Percentiles rank a stretch among this genome's conserved stretches.
phyloP scores from a whole-genome alignment of 2,888 invertebrate genomes.

The Antitype chi region DNA sequence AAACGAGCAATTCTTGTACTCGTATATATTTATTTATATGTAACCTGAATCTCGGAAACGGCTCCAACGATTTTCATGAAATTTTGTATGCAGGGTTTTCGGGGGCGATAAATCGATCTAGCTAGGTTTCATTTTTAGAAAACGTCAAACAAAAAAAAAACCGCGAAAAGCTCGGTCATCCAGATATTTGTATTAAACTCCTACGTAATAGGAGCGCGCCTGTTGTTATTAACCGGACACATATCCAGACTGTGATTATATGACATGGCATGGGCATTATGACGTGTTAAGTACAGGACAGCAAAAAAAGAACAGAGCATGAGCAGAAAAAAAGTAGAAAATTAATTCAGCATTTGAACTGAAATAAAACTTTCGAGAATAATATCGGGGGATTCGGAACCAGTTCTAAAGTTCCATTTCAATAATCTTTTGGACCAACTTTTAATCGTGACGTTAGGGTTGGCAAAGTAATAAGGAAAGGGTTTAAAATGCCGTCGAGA shows the following conservation, averaged over 20 bases:
- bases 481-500: conserved; percentile 29
- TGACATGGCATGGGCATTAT: neutral
- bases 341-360: conserved; percentile 11
- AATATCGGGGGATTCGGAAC: conserved; percentile 18
- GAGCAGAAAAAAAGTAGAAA: neutral
- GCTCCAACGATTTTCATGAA: no score
- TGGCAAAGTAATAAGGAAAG: conserved; percentile 34
- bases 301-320: no score
- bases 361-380: conserved; percentile 31
- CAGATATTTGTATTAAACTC: neutral
- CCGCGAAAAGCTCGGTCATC: no score
- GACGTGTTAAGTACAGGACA: neutral
- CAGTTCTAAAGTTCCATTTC: conserved; percentile 37
- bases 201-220: no score
- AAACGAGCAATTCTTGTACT: no score
- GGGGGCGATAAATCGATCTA: no score
- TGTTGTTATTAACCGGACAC: neutral
- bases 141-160: no score
- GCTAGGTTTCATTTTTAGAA: no score
- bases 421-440: conserved; percentile 46
- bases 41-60: no score
- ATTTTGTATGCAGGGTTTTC: no score
- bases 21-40: no score
- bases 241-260: neutral
- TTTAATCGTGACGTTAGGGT: conserved; percentile 37